phyloP scores from a whole-genome alignment of 2,797 vertebrate genomes.

The Arnoldichthys spilopterus region DNA sequence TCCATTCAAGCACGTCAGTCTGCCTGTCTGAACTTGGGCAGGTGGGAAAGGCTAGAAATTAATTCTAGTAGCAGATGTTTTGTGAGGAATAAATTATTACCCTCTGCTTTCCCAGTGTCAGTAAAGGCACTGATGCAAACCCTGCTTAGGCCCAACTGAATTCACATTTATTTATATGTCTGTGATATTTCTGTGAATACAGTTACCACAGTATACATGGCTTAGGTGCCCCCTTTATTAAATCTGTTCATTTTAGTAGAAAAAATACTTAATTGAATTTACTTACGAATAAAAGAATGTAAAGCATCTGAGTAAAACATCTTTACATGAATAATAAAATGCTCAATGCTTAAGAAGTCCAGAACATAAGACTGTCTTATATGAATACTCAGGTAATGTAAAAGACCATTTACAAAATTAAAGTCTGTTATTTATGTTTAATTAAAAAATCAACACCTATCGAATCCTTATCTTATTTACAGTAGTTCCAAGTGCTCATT shows the following conservation, averaged over 20 bases:
- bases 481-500: not conserved
- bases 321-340: not conserved
- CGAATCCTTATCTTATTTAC: slow-evolving; percentile 17
- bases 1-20: slow-evolving; percentile 28
- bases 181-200: slow-evolving; percentile 1
- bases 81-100: slow-evolving; percentile 31
- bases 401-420: not conserved
- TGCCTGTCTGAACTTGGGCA: slow-evolving; percentile 16
- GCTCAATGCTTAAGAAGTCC: not conserved
- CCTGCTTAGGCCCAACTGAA: slow-evolving; percentile 7
- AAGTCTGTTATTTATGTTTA: not conserved
- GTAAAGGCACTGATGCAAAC: slow-evolving; percentile 12
- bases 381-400: not conserved
- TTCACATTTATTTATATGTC: slow-evolving; percentile 10
- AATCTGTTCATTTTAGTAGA: not conserved
- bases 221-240: not conserved
- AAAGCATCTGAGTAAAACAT: not conserved
- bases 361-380: not conserved
- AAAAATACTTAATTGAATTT: not conserved
- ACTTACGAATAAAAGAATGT: not conserved
- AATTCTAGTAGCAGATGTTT: slow-evolving; percentile 48
- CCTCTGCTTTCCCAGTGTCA: slow-evolving; percentile 3
- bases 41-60: slow-evolving; percentile 15
- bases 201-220: not conserved
- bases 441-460: not conserved